A percentile compares a stretch with the other conserved stretches of the same genome.
These are phyloP conservation scores for Stenodema calcarata DNA, from an alignment of 2,888 invertebrate genomes.

Conservation along the genomic window DNA sequence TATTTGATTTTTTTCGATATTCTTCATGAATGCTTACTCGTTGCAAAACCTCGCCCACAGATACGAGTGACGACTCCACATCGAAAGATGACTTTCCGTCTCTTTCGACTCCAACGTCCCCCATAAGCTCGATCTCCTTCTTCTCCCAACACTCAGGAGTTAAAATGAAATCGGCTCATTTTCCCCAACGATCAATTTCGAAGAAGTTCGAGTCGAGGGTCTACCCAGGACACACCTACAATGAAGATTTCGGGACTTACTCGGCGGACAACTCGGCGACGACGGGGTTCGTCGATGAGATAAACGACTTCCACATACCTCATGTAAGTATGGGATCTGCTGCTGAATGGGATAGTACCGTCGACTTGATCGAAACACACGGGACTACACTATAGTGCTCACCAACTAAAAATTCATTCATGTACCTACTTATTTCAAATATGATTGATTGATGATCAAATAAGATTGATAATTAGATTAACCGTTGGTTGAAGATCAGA, in stretches of 20 bases:
- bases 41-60: too few species aligned
- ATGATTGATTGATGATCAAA: too few species aligned
- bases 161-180: not conserved
- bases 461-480: too few species aligned
- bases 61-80: not conserved
- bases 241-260: conserved; percentile 19
- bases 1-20: too few species aligned
- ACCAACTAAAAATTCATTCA: too few species aligned
- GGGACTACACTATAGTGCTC: too few species aligned
- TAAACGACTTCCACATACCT: conserved; percentile 4
- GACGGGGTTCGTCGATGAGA: not conserved
- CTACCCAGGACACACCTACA: conserved; percentile 16
- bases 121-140: not conserved
- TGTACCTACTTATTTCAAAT: too few species aligned
- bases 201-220: conserved; percentile 18
- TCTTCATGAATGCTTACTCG: too few species aligned
- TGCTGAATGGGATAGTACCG: too few species aligned
- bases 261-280: not conserved
- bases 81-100: not conserved
- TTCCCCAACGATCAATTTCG: not conserved
- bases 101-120: not conserved
- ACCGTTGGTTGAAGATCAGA: too few species aligned
- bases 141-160: not conserved
- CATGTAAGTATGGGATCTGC: not conserved
- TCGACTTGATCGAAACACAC: too few species aligned